Base-by-base conservation (phyloP, 2,888 invertebrate species). In the Brachyopa scutellaris region DNA sequence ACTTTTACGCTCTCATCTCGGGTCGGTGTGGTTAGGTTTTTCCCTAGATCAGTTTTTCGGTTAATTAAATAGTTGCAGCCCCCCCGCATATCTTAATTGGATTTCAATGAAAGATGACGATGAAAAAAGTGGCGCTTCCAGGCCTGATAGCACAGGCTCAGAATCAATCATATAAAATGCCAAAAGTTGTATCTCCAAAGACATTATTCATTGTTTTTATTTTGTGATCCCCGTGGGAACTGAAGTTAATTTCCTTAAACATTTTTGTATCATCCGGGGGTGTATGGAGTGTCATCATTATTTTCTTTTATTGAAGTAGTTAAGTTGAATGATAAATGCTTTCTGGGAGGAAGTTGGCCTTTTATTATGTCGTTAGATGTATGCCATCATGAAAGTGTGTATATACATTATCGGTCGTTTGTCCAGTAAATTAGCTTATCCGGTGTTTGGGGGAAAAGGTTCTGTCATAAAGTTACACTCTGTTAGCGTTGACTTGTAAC, bases 81-180 rank as follows among this genome's bases (percentile, higher is more conserved):
- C 33, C 29, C 9, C 21, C 21, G 13, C 19, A n/a, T n/a, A 19
- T 42, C 53, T 31, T 73, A 73, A 79, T 67, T 74, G 33, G 31
- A 47, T 79, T 79, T 55, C 31, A 61, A 73, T 74, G 49, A 55
- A 64, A 47, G 45, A 36, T 64, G 57, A 38, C 57, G 23, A 42
- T 59, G 59, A 70, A 49, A 64, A 70, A 70, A 51, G 29, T 64
- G 31, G 13, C 40, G 45, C 23, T 19, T 57, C 36, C 8, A 21
- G 36, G 13, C 7, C 11, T 19, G 29, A 49, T 23, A 57, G n/a
- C n/a, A 40, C 13, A 21, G 40, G 31, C 31, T 61, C 31, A 1
- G n/a, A 53, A 36, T 42, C 61, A 67, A 55, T 62, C 36, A 13
- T 45, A 36, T 40, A 4, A 33, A 26, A 29, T 51, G 17, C 8